phyloP scores from a whole-genome alignment of 2,797 vertebrate species.

The Ispidina picta region DNA sequence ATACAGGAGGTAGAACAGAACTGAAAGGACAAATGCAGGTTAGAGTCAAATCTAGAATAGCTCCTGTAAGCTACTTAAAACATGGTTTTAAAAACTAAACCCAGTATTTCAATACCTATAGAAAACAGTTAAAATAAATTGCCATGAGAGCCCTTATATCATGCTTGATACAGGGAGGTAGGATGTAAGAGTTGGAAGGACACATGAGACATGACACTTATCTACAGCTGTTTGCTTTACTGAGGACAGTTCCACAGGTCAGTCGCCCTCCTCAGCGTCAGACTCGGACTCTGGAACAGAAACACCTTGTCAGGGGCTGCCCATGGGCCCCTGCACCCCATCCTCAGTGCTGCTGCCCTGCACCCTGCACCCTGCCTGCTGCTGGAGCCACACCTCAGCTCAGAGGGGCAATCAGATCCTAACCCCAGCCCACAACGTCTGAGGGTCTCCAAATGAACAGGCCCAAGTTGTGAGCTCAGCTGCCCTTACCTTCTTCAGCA shows the following conservation, averaged over 20 bases:
- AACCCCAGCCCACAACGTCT: too few relatives aligned
- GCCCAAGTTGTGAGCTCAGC: background rate
- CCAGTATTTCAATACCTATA: constrained; percentile 81
- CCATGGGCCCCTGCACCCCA: accelerated
- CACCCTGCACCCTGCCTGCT: background rate
- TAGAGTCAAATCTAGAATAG: constrained; percentile 76
- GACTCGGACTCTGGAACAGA: constrained; percentile 91
- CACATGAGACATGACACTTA: constrained; percentile 82
- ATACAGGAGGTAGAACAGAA: constrained; percentile 90
- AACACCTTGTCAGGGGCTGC: background rate
- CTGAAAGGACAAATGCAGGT: constrained; percentile 81
- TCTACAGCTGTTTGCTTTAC: constrained; percentile 87
- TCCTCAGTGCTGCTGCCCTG: background rate
- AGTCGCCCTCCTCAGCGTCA: constrained; percentile 95
- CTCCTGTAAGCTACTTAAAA: constrained; percentile 80
- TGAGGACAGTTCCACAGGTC: constrained; percentile 79
- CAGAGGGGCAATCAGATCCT: too few relatives aligned
- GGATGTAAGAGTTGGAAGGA: constrained; percentile 84
- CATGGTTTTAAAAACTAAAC: constrained; percentile 80
- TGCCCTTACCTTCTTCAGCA: constrained; percentile 89
- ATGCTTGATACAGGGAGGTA: constrained; percentile 90
- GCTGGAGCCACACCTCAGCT: accelerated
- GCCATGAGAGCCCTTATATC: constrained; percentile 85
- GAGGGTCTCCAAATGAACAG: background rate
- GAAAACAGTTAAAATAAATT: constrained; percentile 81